phyloP scores from a whole-genome alignment of 2,797 vertebrate species.

The Luscinia luscinia region DNA sequence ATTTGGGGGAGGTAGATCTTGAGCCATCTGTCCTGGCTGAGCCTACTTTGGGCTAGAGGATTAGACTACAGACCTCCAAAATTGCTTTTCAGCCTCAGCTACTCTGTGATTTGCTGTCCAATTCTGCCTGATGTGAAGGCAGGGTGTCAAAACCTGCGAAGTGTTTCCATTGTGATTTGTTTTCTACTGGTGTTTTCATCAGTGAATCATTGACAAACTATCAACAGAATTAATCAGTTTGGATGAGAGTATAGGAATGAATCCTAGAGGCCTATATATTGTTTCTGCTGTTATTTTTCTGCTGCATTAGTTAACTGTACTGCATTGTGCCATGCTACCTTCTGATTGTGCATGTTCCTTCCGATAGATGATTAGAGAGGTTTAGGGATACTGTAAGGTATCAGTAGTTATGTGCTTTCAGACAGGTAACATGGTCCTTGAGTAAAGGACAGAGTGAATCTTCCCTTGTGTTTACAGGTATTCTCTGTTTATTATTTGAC shows the following conservation, averaged over 20 bases:
- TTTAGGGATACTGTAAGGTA: background rate
- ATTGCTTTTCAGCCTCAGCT: background rate
- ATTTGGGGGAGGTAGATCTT: background rate
- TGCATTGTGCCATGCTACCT: too few species aligned
- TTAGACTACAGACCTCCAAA: background rate
- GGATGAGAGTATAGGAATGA: background rate
- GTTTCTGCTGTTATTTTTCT: background rate
- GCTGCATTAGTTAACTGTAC: background rate
- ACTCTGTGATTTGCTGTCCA: background rate
- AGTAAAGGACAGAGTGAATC: background rate
- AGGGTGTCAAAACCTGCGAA: background rate
- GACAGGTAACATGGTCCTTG: background rate
- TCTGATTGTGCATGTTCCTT: background rate
- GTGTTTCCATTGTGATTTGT: background rate
- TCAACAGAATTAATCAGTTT: background rate
- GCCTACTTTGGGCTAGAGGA: background rate
- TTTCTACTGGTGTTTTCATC: background rate
- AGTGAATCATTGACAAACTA: background rate
- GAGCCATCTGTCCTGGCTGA: background rate
- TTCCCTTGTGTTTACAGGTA: background rate
- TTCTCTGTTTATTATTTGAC: background rate
- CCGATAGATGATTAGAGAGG: background rate
- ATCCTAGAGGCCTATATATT: background rate
- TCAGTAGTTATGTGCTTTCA: background rate
- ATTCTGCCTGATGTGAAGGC: accelerated